Percentiles rank a stretch among this genome's conserved stretches.
Evolutionary conservation across 2,113 vertebrate species (phyloP).

Genomic region (Apeltes quadracus): DNA sequence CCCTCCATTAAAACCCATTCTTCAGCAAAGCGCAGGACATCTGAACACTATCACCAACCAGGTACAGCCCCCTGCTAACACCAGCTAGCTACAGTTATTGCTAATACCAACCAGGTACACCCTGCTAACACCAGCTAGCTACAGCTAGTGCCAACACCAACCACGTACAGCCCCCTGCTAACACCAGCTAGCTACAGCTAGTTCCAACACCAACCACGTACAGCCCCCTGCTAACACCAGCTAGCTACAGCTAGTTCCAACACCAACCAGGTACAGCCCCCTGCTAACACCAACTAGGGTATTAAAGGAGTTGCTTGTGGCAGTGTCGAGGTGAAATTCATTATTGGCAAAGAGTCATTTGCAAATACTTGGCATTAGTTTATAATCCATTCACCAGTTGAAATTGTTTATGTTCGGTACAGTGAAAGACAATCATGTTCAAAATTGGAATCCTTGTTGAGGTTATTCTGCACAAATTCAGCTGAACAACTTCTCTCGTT

Average conservation of each 20-base stretch:
- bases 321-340: background rate
- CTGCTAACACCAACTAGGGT: background rate
- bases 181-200: background rate
- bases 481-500: too few species aligned
- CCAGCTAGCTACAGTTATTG: background rate
- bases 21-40: conserved; percentile 84
- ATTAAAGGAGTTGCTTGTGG: background rate
- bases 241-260: background rate
- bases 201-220: too few species aligned
- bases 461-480: too few species aligned
- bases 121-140: background rate
- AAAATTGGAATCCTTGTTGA: too few species aligned
- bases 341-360: background rate
- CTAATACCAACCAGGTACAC: conserved; percentile 65
- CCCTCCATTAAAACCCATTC: conserved; percentile 86
- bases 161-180: conserved; percentile 63
- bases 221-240: too few species aligned
- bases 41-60: conserved; percentile 82
- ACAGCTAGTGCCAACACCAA: background rate
- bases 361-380: background rate
- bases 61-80: conserved; percentile 63
- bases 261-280: conserved; percentile 64
- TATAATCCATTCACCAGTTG: background rate
- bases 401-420: background rate
- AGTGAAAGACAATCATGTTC: too few species aligned